Percentiles rank a stretch among this genome's conserved stretches.
Conservation (phyloP, 2,797 vertebrate genomes). For the Mormyrus proboscirostris region DNA sequence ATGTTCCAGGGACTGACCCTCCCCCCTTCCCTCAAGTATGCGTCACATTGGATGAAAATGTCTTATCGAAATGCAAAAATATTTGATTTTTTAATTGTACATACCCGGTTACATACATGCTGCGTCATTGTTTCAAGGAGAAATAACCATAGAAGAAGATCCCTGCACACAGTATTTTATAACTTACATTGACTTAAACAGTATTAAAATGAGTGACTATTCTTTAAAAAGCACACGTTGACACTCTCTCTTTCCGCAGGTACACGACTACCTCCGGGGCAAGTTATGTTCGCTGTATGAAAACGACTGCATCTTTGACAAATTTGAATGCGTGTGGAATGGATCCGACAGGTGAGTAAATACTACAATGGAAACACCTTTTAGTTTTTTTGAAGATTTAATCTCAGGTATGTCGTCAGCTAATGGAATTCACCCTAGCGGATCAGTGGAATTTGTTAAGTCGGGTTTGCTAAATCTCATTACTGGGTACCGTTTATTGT, state of each 20-base stretch:
- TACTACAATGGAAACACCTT: neutral
- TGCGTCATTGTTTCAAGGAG: neutral
- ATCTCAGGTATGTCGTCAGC: neutral
- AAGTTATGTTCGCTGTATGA: slow-evolving; percentile 74
- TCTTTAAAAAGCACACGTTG: neutral
- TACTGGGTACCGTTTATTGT: neutral
- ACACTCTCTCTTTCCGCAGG: slow-evolving; percentile 43
- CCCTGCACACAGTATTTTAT: neutral
- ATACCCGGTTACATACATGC: neutral
- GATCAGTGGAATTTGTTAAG: neutral
- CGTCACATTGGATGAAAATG: neutral
- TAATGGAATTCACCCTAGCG: neutral
- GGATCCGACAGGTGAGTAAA: slow-evolving; percentile 77
- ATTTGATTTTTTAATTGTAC: neutral
- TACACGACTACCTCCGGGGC: slow-evolving; percentile 75
- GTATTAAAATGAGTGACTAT: slow-evolving; percentile 23
- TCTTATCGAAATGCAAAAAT: neutral
- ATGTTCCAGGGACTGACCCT: neutral
- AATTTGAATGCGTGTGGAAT: slow-evolving; percentile 80
- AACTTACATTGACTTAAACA: neutral
- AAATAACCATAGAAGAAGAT: neutral
- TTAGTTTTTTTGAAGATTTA: neutral
- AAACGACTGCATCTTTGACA: slow-evolving; percentile 80
- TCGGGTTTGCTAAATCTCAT: neutral
- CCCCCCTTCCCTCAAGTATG: neutral